Evolutionary conservation across 2,113 vertebrate genomes (phyloP).

Genomic region (Pao palembangensis): DNA sequence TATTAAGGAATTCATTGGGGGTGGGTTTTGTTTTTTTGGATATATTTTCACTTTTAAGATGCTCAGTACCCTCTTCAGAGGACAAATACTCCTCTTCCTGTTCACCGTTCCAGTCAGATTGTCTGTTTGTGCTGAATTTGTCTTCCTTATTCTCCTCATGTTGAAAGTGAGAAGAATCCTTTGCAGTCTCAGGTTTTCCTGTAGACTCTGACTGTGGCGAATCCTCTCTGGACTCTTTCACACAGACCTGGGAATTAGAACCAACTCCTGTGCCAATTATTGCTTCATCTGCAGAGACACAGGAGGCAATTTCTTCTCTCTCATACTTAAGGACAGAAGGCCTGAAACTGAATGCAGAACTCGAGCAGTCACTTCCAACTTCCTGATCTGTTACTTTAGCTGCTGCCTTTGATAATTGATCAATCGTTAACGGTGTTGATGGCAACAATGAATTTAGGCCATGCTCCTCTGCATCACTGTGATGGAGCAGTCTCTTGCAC

Average conservation of each 20-base stretch:
- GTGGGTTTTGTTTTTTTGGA: not conserved
- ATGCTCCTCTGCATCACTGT: conserved; percentile 7
- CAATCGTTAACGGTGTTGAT: not conserved
- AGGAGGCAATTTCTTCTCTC: conserved; percentile 7
- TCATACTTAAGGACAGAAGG: not conserved
- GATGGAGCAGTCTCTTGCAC: conserved; percentile 65
- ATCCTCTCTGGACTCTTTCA: conserved; percentile 2
- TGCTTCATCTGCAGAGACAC: not conserved
- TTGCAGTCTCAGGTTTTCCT: not conserved
- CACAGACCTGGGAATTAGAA: conserved; percentile 3
- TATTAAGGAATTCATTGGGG: not conserved
- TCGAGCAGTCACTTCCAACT: not conserved
- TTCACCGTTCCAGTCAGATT: not conserved
- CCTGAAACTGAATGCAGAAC: conserved; percentile 2
- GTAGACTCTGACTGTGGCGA: not conserved
- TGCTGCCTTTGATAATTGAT: not conserved
- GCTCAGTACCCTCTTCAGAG: not conserved
- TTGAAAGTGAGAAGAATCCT: not conserved
- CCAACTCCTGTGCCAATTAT: not conserved
- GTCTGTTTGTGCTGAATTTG: conserved; percentile 1
- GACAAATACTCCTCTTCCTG: no score
- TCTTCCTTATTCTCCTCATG: not conserved
- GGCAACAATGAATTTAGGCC: not conserved
- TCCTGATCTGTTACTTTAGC: not conserved
- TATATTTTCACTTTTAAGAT: not conserved